These are phyloP conservation scores for Sciaenops ocellatus DNA, from an alignment of 2,797 vertebrate genomes.

Conservation along the genomic window DNA sequence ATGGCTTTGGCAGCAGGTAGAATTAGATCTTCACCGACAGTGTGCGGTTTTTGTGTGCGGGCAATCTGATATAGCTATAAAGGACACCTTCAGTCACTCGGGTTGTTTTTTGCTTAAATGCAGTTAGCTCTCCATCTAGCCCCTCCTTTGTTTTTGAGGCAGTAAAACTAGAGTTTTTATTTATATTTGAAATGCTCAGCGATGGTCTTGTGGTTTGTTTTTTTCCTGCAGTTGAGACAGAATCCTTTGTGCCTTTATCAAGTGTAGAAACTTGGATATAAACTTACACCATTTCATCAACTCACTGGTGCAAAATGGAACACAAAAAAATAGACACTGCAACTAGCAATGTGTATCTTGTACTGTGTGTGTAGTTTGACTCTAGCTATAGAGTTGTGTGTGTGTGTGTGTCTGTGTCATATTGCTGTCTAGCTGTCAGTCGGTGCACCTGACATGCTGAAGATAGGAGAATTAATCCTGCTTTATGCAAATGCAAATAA, in stretches of 20 bases:
- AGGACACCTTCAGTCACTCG: constrained; percentile 40
- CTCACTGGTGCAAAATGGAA: background rate
- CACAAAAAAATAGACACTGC: background rate
- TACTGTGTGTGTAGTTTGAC: background rate
- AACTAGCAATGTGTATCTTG: background rate
- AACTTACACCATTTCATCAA: constrained; percentile 17
- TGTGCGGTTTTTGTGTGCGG: constrained; percentile 32
- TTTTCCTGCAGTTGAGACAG: constrained; percentile 1
- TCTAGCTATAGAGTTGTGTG: background rate
- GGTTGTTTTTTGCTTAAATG: constrained; percentile 21
- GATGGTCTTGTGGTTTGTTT: background rate
- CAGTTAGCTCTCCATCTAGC: constrained; percentile 6
- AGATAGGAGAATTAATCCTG: background rate
- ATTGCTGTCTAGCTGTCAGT: constrained; percentile 10
- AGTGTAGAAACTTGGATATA: constrained; percentile 9
- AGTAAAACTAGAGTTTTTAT: constrained; percentile 4
- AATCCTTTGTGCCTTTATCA: constrained; percentile 21
- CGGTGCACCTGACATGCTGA: background rate
- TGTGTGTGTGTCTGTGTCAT: background rate
- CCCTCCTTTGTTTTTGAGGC: constrained; percentile 14
- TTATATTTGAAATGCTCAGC: constrained; percentile 12
- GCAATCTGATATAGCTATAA: constrained; percentile 49
- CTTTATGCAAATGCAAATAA: constrained; percentile 29
- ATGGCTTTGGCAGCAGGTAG: constrained; percentile 59
- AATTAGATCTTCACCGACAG: constrained; percentile 57